Conservation (phyloP, 2,888 invertebrate species). For the Acanthopleura granulata region DNA sequence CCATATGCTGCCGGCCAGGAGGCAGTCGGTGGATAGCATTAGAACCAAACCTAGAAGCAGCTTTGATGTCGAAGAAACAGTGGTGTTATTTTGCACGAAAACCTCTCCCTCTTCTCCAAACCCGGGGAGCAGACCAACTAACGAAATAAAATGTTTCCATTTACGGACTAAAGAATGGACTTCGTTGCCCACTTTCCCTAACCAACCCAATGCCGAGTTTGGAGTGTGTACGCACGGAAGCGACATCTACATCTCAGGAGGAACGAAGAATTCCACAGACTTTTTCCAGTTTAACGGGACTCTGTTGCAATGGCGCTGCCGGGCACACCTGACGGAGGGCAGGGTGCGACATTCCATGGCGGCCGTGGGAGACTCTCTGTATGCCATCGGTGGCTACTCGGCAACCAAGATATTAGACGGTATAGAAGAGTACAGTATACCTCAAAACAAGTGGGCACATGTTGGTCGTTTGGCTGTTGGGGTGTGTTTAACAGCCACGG, state of each 20-base stretch:
- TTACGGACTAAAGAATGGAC: conserved; percentile 54
- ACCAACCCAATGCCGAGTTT: conserved; percentile 58
- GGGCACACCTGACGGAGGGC: conserved; percentile 49
- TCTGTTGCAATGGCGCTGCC: conserved; percentile 55
- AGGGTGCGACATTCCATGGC: conserved; percentile 56
- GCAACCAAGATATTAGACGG: conserved; percentile 46
- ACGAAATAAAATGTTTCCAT: conserved; percentile 52
- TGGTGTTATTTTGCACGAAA: conserved; percentile 51
- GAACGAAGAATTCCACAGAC: conserved; percentile 49
- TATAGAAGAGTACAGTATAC: conserved; percentile 54
- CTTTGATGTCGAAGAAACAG: conserved; percentile 45
- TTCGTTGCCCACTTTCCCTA: conserved; percentile 49
- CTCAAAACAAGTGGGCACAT: conserved; percentile 42
- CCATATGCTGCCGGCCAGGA: conserved; percentile 46
- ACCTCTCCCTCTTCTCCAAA: conserved; percentile 35
- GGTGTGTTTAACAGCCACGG: conserved; percentile 56
- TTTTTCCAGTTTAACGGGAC: conserved; percentile 49
- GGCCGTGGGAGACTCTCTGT: conserved; percentile 50
- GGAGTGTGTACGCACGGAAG: conserved; percentile 54
- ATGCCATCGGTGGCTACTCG: conserved; percentile 56
- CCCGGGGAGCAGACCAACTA: neutral
- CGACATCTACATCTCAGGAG: conserved; percentile 57
- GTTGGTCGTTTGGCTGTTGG: conserved; percentile 46
- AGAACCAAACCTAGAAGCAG: conserved; percentile 40
- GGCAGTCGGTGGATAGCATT: conserved; percentile 41